Conservation (phyloP, 2,888 invertebrate species). For the Mesorhabditis spiculigera region DNA sequence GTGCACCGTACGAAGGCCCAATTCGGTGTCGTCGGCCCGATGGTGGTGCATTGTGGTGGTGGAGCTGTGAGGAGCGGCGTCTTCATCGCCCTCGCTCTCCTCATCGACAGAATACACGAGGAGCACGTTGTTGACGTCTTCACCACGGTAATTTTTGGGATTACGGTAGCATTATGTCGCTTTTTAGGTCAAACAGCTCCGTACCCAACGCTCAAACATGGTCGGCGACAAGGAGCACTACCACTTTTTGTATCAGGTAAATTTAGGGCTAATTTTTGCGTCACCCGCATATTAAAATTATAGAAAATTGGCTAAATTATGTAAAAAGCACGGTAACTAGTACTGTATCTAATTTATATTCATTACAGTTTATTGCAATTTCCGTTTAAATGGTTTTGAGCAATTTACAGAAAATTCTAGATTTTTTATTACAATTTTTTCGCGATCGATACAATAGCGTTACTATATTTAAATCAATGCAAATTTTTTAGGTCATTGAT, state of each 20-base stretch:
- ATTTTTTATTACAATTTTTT: too few species aligned
- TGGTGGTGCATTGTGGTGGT: conserved; percentile 79
- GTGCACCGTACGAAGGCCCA: conserved; percentile 98
- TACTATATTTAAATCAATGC: too few species aligned
- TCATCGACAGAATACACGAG: conserved; percentile 96
- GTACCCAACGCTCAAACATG: conserved; percentile 98
- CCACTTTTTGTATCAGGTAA: conserved; percentile 92
- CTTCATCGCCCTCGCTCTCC: conserved; percentile 94
- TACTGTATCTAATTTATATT: too few species aligned
- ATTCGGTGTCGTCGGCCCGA: conserved; percentile 98
- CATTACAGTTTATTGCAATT: too few species aligned
- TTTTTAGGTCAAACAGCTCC: conserved; percentile 75
- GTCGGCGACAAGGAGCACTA: conserved; percentile 99
- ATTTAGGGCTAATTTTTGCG: too few species aligned
- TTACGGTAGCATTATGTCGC: background rate
- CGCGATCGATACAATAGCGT: too few species aligned
- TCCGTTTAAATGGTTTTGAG: too few species aligned
- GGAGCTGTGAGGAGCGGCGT: conserved; percentile 98
- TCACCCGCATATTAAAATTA: too few species aligned
- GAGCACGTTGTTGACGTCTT: conserved; percentile 98
- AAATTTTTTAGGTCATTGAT: too few species aligned
- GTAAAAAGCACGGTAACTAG: too few species aligned
- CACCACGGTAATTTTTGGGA: conserved; percentile 72
- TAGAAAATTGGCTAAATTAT: too few species aligned
- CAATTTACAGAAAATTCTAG: too few species aligned